Base-by-base conservation (phyloP, 2,888 invertebrate genomes). In the Drosophila colorata region DNA sequence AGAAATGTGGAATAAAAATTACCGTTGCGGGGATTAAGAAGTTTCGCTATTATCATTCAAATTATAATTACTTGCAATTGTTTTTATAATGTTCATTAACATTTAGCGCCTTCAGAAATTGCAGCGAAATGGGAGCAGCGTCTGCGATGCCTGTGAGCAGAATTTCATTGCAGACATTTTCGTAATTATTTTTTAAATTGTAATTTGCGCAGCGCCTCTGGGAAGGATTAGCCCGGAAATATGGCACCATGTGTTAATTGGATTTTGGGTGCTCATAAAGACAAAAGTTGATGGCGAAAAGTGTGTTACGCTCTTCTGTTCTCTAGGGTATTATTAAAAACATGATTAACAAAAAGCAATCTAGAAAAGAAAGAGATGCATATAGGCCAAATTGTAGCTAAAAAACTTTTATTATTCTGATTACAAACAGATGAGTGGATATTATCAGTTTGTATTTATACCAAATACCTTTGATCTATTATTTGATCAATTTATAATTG, bases 61-160 rank as follows among this genome's bases (percentile, higher is more conserved):
- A 85, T 89, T 87, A 89, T 85, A 88, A 85, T 85, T 85, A 85
- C 89, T 89, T 74, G 85, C 87, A 88, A 88, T 85, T 85, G 89
- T 85, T 88, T 84, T 84, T 83, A 74, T 88, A 83, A 83, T 83
- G 83, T 88, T 83, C 88, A 83, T 83, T 83, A 83, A 86, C 83
- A 88, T 83, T 83, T 83, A 83, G 77, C 88, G 88, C 84, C 83
- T 83, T 83, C 84, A 70, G 84, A 76, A 88, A 78, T 80, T 78
- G 78, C 81, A 78, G 57, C 59, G 41, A 67, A 77, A 59, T 70
- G 64, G 33, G 66, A 65, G 59, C 47, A 69, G 87, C 59, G 28
- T 33, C 66, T 67, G 61, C 48, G 56, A 16, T 75, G 72, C 70
- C 72, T 70, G 38, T 40, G 20, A 69, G 68, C 73, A 28, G 58